Conservation (phyloP, 2,113 vertebrate species). For the Cheilinus undulatus region DNA sequence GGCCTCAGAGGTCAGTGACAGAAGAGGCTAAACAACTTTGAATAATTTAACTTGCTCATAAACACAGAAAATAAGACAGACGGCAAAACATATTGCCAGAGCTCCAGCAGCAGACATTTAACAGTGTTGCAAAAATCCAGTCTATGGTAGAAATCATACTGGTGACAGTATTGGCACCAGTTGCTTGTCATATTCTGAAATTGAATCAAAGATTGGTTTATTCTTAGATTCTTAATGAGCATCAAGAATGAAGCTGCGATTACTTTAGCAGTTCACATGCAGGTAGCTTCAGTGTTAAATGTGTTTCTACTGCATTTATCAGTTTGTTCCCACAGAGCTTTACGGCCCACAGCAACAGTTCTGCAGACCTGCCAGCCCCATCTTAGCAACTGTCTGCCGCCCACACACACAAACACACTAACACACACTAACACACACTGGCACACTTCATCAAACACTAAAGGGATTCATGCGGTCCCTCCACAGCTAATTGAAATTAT, state of each 20-base stretch:
- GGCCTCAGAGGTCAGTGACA: neutral
- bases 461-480: conserved; percentile 54
- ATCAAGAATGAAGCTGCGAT: too few relatives aligned
- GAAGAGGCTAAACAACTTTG: neutral
- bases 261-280: neutral
- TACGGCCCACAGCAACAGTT: conserved; percentile 1
- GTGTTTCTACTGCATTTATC: neutral
- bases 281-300: neutral
- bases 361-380: neutral
- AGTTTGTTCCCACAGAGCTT: neutral
- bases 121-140: too few relatives aligned
- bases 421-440: neutral
- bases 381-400: neutral
- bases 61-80: neutral
- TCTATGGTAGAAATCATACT: too few relatives aligned
- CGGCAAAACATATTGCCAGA: too few relatives aligned
- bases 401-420: conserved; percentile 12
- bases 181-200: too few relatives aligned
- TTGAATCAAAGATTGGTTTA: too few relatives aligned
- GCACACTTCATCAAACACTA: conserved; percentile 34
- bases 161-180: too few relatives aligned
- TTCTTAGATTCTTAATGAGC: too few relatives aligned
- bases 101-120: too few relatives aligned
- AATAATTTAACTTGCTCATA: neutral
- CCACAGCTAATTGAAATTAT: conserved; percentile 62